Conservation (phyloP, 2,888 invertebrate genomes). For the Ophonus ardosiacus region DNA sequence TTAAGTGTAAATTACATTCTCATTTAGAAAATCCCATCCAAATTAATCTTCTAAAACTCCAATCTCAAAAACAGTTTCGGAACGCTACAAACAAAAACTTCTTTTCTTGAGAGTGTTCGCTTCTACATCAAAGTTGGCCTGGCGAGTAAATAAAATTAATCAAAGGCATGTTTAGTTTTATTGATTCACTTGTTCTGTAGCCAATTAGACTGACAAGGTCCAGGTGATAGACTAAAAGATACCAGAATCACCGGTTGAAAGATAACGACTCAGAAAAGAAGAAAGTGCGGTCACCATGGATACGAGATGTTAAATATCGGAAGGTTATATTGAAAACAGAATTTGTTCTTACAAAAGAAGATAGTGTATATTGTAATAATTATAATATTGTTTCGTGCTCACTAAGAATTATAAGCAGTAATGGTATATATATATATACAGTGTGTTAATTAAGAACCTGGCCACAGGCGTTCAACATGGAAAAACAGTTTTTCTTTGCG, state of each 20-base stretch:
- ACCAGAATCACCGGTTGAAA: not conserved
- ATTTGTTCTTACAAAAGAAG: too few species aligned
- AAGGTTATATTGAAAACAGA: too few species aligned
- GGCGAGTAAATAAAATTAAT: slow-evolving; percentile 61
- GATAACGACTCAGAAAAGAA: not conserved
- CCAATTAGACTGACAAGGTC: slow-evolving; percentile 63
- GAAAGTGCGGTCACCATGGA: too few species aligned
- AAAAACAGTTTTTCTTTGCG: too few species aligned
- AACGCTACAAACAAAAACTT: not conserved
- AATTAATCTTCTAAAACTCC: not conserved
- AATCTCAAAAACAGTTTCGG: not conserved
- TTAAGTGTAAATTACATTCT: not conserved
- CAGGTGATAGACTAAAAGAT: slow-evolving; percentile 58
- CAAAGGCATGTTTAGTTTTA: slow-evolving; percentile 64
- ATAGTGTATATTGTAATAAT: too few species aligned
- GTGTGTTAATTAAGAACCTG: too few species aligned
- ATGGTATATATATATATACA: too few species aligned
- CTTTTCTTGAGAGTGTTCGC: slow-evolving; percentile 1
- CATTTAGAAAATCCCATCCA: not conserved
- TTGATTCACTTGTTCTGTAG: slow-evolving; percentile 55
- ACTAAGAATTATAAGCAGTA: too few species aligned
- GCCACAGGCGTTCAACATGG: too few species aligned
- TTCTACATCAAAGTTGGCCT: slow-evolving; percentile 57
- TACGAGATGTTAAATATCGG: too few species aligned
- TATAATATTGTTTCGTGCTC: too few species aligned